Base-by-base conservation (phyloP, 2,113 vertebrate genomes). In the Globicephala melas region DNA sequence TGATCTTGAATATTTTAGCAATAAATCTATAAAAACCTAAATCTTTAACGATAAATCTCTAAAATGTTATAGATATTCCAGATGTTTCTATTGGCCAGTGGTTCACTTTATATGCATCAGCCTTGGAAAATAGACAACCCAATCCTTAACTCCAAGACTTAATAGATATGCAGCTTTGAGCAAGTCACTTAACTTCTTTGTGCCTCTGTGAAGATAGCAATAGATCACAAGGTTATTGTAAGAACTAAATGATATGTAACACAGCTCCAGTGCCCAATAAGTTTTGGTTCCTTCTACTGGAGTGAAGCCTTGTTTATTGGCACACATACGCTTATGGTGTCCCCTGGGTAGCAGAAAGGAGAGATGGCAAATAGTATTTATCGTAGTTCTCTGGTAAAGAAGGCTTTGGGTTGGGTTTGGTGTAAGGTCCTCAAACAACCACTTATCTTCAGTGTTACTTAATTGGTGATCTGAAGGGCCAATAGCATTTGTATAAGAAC, bases 381-480 rank as follows among this genome's bases (percentile, higher is more conserved):
- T 87, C 25, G 6, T 41, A 77, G 10, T 82, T n/a, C 18, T 12
- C 38, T 79, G 62, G 28, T 36, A 89, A 95, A 95, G 31, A 55
- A 82, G 41, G 21, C 50, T 17, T 68, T 81, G 17, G 23, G 47
- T 60, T 87, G 41, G 17, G 26, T 41, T 60, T 87, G 41, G 7
- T 70, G 1, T 83, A 90, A 91, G 44, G 55, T 83, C 82, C 17
- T n/a, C 47, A 88, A 26, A 33, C 58, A 76, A 38, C n/a, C 63
- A 79, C 63, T 53, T 91, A 31, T 73, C 21, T 94, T 91, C 15
- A 74, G 28, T 71, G 21, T 91, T 88, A 91, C 55, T 95, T 95
- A 97, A 76, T 63, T 97, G 60, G 17, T 91, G n/a, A 89, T 65
- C 65, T 89, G 21, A 92, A 96, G 68, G 6, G 11, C 41, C 47